These are phyloP conservation scores for Kryptolebias ocellatus DNA, from an alignment of 2,797 vertebrate genomes.

Conservation along the genomic window DNA sequence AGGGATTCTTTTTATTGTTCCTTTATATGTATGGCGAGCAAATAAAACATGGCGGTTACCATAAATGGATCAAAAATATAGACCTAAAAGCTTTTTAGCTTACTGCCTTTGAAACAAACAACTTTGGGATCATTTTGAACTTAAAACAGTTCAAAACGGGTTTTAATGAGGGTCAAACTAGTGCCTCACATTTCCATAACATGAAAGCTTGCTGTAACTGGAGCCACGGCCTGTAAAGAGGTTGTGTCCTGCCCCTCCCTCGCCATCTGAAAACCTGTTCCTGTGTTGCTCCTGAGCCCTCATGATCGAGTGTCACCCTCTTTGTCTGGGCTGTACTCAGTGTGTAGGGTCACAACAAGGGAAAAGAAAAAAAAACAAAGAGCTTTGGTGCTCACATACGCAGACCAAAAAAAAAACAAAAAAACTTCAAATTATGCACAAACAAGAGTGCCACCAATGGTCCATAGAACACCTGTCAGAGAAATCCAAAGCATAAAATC, in stretches of 20 bases:
- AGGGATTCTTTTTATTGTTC: slow-evolving; percentile 28
- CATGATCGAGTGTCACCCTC: slow-evolving; percentile 59
- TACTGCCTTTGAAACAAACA: slow-evolving; percentile 13
- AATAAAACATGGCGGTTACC: slow-evolving; percentile 31
- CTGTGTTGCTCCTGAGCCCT: slow-evolving; percentile 43
- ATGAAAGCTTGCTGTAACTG: slow-evolving; percentile 58
- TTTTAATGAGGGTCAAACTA: slow-evolving; percentile 21
- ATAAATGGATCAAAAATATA: slow-evolving; percentile 27
- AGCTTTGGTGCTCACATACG: neutral
- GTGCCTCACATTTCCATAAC: slow-evolving; percentile 40
- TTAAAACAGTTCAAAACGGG: neutral
- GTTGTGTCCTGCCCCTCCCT: slow-evolving; percentile 55
- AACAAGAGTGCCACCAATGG: too few relatives aligned
- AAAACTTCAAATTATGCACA: neutral
- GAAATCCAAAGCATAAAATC: too few relatives aligned
- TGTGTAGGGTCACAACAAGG: slow-evolving; percentile 27
- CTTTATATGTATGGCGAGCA: slow-evolving; percentile 16
- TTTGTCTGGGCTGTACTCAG: slow-evolving; percentile 52
- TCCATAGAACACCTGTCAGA: too few relatives aligned
- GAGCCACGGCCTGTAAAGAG: slow-evolving; percentile 52
- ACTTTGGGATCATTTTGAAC: neutral
- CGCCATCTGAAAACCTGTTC: slow-evolving; percentile 69
- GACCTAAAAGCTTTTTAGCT: slow-evolving; percentile 38
- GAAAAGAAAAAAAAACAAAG: slow-evolving; percentile 7
- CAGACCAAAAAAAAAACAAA: neutral